Evolutionary conservation across 2,113 vertebrate genomes (phyloP).

Genomic region (Tor tambroides): DNA sequence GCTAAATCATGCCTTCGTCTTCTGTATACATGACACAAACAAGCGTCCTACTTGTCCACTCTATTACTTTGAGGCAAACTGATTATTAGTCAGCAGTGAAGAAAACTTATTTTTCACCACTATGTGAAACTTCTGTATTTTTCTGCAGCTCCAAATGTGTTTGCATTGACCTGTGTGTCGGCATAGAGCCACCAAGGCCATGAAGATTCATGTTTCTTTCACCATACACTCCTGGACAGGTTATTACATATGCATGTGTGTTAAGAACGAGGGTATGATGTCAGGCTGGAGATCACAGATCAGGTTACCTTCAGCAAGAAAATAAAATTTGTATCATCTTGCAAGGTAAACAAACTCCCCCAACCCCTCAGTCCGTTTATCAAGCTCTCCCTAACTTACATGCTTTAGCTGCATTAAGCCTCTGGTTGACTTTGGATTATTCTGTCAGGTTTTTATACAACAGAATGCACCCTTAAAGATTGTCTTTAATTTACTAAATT

Average conservation of each 20-base stretch:
- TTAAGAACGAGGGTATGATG: slow-evolving; percentile 10
- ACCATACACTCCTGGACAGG: slow-evolving; percentile 59
- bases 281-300: neutral
- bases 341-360: slow-evolving; percentile 26
- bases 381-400: neutral
- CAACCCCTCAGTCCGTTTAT: neutral
- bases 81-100: neutral
- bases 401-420: neutral
- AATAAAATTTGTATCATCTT: neutral
- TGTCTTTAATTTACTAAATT: neutral
- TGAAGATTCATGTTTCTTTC: slow-evolving; percentile 54
- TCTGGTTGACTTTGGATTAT: slow-evolving; percentile 1
- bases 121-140: neutral
- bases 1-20: neutral
- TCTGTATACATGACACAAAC: neutral
- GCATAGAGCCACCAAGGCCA: neutral
- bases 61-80: neutral
- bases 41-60: neutral
- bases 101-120: neutral
- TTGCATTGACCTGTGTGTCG: neutral
- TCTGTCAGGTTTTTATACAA: neutral
- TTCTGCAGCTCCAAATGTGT: neutral
- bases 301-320: slow-evolving; percentile 7
- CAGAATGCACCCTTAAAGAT: neutral
- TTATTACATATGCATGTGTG: slow-evolving; percentile 61